Evolutionary conservation across 2,113 vertebrate species (phyloP), one percentile per base, ranked within the genome.

Genomic region (Panurus biarmicus): DNA sequence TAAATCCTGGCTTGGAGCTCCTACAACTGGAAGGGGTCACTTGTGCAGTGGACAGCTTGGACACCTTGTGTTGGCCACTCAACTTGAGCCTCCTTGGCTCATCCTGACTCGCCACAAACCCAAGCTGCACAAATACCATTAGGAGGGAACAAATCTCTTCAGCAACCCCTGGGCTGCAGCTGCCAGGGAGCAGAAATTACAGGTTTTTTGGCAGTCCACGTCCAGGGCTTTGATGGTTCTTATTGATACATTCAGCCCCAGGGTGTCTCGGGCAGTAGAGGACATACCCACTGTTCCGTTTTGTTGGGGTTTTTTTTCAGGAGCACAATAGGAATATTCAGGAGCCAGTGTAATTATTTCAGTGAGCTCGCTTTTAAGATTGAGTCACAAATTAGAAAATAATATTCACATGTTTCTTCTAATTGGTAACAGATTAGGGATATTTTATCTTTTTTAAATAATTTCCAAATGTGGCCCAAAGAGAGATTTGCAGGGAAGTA

Each of bases 311-410:
- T 74, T 67, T 76, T 76, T 80, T 94, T 65, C 64, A 12, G 87
- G 95, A 97, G 93, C 85, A 94, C 94, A 93, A 97, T 92, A 96
- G 96, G 91, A 97, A 97, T 96, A 95, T 96, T 97, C 96, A 97
- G 95, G 75, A 97, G 96, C 90, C 44, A 8, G 51, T 83, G 70
- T 98, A 98, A 98, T 98, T 98, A 98, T 97, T 98, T 97, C 98
- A 98, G 97, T 98, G 97, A 98, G 96, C 96, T 97, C 95, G 96
- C 97, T 98, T 96, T 97, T 97, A 98, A 95, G 98, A 98, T 95
- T 81, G 69, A 97, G 92, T 96, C 97, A 96, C 97, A 97, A 98
- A 98, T 98, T 97, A 97, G 97, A 97, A 98, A 98, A 98, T 97
- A 97, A 98, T 98, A 95, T 96, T 97, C 97, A 94, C 94, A 93